phyloP scores from a whole-genome alignment of 64 coral and sea anemone genomes.

The Porites lutea region DNA sequence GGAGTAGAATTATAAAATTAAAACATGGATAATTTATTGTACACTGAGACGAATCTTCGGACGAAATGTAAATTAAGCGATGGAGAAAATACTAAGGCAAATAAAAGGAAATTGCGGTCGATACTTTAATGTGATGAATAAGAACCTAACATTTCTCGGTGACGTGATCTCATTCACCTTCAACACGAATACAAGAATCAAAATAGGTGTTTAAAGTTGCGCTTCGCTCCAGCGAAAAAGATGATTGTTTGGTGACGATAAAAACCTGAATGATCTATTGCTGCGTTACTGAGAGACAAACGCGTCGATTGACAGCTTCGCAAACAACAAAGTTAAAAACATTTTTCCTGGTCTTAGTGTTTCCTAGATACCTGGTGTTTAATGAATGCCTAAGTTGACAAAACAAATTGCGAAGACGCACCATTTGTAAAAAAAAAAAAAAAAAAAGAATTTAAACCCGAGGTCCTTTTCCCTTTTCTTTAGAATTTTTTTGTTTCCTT shows the following conservation, averaged over 20 bases:
- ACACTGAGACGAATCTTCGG: neutral
- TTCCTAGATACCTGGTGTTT: constrained; percentile 2
- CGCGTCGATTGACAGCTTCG: constrained; percentile 14
- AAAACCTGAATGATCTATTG: neutral
- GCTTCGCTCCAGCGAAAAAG: neutral
- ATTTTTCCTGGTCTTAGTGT: constrained; percentile 1
- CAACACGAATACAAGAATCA: constrained; percentile 7
- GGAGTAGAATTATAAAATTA: too few species aligned
- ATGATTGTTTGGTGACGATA: neutral
- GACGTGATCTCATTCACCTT: neutral
- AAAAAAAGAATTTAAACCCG: too few species aligned
- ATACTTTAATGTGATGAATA: neutral
- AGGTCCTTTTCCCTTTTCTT: too few species aligned
- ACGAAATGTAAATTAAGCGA: neutral
- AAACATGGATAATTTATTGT: too few species aligned
- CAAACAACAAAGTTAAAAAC: constrained; percentile 8
- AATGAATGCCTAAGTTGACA: neutral
- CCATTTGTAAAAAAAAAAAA: too few species aligned
- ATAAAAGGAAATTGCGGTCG: neutral
- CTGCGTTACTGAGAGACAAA: constrained; percentile 26
- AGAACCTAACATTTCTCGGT: neutral
- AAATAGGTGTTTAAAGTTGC: neutral
- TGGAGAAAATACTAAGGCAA: neutral
- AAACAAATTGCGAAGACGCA: neutral
- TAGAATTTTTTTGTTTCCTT: too few species aligned